These are phyloP conservation scores for Lepidurus arcticus DNA, from an alignment of 1,140 invertebrate species.

Conservation along the genomic window DNA sequence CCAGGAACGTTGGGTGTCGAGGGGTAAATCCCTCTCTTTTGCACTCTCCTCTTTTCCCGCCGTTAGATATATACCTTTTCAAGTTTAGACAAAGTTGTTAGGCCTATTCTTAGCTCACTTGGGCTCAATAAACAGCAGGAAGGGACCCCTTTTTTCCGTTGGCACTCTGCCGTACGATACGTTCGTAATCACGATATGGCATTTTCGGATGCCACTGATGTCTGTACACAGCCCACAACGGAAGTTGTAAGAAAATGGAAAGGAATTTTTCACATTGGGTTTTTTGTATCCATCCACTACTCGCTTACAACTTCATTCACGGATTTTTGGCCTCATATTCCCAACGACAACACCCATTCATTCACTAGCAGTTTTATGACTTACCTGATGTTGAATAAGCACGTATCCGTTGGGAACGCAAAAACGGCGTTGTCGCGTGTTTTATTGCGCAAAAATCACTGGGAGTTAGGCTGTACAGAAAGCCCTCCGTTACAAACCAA, in stretches of 20 bases:
- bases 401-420: slow-evolving; percentile 1
- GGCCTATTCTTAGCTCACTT: background rate
- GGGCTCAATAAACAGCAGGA: background rate
- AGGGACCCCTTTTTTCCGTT: background rate
- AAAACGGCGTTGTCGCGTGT: background rate
- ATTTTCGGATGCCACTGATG: no score
- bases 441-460: no score
- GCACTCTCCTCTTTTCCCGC: background rate
- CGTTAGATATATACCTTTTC: background rate
- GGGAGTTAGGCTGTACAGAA: no score
- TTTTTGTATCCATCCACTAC: no score
- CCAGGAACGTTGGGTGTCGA: no score
- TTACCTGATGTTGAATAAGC: background rate
- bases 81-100: background rate
- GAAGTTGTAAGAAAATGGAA: no score
- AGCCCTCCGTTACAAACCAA: background rate
- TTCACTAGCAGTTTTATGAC: background rate
- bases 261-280: no score
- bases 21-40: no score
- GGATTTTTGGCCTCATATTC: background rate
- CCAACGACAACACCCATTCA: background rate
- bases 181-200: no score
- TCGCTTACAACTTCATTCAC: background rate
- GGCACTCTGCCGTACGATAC: no score
- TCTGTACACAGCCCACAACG: no score